These are phyloP conservation scores for Todiramphus chloris DNA, from an alignment of 2,113 vertebrate species.

Conservation along the genomic window DNA sequence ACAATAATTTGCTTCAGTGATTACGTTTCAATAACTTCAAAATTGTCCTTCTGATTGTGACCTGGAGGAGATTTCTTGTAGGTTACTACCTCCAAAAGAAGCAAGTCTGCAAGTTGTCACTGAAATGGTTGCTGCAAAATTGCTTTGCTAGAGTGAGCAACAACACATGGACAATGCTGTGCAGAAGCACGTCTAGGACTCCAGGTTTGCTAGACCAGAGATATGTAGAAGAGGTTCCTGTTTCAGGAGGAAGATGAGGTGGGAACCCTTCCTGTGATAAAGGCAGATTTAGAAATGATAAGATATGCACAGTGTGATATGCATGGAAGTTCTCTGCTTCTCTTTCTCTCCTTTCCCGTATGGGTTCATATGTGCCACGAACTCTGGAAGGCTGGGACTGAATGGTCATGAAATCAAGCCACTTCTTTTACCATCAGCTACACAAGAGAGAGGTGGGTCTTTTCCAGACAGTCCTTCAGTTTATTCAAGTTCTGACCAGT, in stretches of 20 bases:
- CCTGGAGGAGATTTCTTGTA: neutral
- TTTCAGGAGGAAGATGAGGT: neutral
- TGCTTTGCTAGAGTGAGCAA: neutral
- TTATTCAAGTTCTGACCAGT: neutral
- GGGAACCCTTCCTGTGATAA: neutral
- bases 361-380: neutral
- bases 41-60: neutral
- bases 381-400: neutral
- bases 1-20: neutral
- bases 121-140: neutral
- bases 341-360: neutral
- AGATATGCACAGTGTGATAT: neutral
- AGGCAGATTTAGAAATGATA: neutral
- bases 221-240: neutral
- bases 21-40: neutral
- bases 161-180: no score
- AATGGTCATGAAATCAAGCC: neutral
- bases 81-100: neutral
- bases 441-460: neutral
- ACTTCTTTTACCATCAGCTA: neutral
- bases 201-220: neutral
- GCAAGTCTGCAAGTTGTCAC: neutral
- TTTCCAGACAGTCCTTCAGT: neutral
- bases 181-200: neutral
- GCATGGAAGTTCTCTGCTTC: neutral